Conservation (phyloP, 2,113 vertebrate genomes). For the Crocuta crocuta region DNA sequence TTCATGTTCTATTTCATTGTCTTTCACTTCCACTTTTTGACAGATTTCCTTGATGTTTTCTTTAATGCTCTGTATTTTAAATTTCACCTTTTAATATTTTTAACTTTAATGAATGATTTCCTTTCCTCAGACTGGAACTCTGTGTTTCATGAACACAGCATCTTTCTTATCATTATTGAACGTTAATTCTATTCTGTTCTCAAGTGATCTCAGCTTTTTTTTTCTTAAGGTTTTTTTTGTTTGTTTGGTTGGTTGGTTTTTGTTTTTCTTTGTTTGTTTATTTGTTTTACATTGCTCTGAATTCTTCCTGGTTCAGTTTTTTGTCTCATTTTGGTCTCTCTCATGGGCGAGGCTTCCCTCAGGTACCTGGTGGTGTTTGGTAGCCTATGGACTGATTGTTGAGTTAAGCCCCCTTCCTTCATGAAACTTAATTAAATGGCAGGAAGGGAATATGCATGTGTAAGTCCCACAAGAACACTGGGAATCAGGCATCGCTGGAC, state of each 20-base stretch:
- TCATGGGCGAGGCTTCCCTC: not conserved
- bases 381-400: not conserved
- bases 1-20: not conserved
- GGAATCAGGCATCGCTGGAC: not conserved
- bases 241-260: too few species aligned
- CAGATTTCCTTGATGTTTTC: not conserved
- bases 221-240: too few species aligned
- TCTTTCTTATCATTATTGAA: not conserved
- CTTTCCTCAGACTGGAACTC: not conserved
- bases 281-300: too few species aligned
- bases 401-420: not conserved
- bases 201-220: not conserved
- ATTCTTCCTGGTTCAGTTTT: not conserved
- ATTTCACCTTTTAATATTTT: not conserved
- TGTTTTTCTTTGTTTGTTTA: too few species aligned
- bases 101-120: not conserved
- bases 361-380: not conserved
- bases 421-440: not conserved
- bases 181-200: not conserved
- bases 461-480: not conserved
- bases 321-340: not conserved
- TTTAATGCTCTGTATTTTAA: not conserved
- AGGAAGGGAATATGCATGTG: not conserved
- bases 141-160: not conserved
- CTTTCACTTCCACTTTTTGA: not conserved